Evolutionary conservation across 2,888 invertebrate species (phyloP).

Genomic region (Ypsolopha sequella): DNA sequence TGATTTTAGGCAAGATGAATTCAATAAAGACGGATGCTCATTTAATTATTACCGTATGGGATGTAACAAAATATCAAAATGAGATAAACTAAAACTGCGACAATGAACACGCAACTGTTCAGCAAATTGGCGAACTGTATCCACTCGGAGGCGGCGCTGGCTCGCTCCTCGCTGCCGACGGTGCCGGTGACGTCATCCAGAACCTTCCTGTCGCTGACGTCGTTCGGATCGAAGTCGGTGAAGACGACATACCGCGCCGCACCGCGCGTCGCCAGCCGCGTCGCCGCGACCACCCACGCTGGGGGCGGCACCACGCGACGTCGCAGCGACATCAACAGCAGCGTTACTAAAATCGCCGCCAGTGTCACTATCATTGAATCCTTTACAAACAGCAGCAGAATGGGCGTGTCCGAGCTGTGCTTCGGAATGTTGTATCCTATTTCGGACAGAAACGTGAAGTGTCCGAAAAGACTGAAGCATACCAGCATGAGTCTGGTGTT

Average conservation of each 20-base stretch:
- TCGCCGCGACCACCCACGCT: conserved; percentile 36
- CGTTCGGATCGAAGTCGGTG: conserved; percentile 51
- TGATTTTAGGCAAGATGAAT: no score
- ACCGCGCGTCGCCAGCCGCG: conserved; percentile 35
- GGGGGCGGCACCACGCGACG: conserved; percentile 34
- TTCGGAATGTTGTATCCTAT: conserved; percentile 72
- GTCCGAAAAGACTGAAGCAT: conserved; percentile 72
- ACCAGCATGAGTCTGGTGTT: conserved; percentile 67
- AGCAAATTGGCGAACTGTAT: conserved; percentile 46
- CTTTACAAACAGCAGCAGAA: conserved; percentile 55
- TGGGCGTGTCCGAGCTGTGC: conserved; percentile 70
- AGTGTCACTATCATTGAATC: conserved; percentile 56
- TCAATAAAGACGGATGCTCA: no score
- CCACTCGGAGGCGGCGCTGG: conserved; percentile 37
- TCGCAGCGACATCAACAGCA: conserved; percentile 35
- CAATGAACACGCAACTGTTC: conserved; percentile 41
- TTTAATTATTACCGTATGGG: conserved; percentile 19
- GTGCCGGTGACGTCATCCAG: conserved; percentile 24
- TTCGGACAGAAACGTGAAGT: conserved; percentile 71
- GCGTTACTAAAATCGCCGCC: conserved; percentile 38
- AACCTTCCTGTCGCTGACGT: conserved; percentile 22
- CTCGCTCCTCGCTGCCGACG: conserved; percentile 15
- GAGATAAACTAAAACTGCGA: conserved; percentile 37
- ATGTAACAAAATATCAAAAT: conserved; percentile 45
- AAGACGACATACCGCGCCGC: conserved; percentile 53